These are phyloP conservation scores for Pitangus sulphuratus DNA, from an alignment of 2,797 vertebrate species.

Conservation along the genomic window DNA sequence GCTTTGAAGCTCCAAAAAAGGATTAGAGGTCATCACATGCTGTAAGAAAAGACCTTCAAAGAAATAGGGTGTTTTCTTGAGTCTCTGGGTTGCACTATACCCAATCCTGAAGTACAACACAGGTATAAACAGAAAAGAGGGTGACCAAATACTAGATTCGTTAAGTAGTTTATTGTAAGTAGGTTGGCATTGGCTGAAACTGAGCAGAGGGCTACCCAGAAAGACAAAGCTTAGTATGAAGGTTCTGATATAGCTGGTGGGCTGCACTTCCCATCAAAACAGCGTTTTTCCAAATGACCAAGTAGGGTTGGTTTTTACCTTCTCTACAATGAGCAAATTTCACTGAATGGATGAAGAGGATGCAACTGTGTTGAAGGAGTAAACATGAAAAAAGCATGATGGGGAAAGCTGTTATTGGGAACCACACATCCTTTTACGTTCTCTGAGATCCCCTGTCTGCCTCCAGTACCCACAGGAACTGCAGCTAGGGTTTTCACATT, in stretches of 20 bases:
- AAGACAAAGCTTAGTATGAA: not conserved
- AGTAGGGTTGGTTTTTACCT: not conserved
- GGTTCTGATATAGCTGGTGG: not conserved
- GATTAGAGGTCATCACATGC: not conserved
- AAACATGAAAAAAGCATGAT: not conserved
- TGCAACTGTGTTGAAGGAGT: not conserved
- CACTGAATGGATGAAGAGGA: not conserved
- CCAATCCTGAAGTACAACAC: not conserved
- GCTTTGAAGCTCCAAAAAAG: not conserved
- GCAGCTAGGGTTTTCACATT: not conserved
- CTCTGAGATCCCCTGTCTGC: not conserved
- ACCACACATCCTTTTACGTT: not conserved
- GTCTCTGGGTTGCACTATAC: not conserved
- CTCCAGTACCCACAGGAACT: not conserved
- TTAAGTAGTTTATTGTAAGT: not conserved
- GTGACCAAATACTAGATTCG: fast-evolving
- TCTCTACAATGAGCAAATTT: not conserved
- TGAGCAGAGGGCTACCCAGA: not conserved
- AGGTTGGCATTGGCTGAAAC: not conserved
- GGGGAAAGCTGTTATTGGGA: not conserved
- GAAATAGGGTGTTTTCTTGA: not conserved
- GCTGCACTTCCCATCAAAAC: not conserved
- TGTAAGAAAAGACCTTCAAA: not conserved
- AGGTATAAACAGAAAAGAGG: not conserved
- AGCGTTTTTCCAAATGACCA: not conserved